Base-by-base conservation (phyloP, 1,140 invertebrate genomes). In the Drosophila athabasca region DNA sequence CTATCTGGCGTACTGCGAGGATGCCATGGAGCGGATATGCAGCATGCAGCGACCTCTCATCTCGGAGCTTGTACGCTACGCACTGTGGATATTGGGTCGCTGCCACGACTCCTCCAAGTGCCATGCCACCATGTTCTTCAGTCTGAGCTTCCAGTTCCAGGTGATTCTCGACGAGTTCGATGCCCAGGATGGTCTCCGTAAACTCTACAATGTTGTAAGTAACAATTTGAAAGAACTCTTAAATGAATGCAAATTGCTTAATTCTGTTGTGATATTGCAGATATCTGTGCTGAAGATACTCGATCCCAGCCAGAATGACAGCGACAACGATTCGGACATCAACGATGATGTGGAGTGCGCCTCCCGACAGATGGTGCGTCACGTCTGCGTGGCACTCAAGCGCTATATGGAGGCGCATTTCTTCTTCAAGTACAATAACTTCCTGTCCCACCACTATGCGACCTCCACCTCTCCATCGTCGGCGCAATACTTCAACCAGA, bases 51-150 rank as follows among this genome's bases (percentile, higher is more conserved):
- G 97, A 76, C 93, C 94, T 68, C 94, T 97, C 1, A 94, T 98
- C 7, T 93, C 94, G 2, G 95, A 96, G 85, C 92, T 98, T 24
- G 96, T 98, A 13, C 95, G 94, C 93, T 96, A 99, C 92, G 95
- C 96, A 0, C 92, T 99, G 1, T 99, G 98, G 98, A 92, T 99
- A 24, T 91, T 99, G 29, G 98, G 99, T 89, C 97, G 97, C 83
- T 98, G 97, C 19, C 98, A 99, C 90, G 97, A 98, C 92, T 99
- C 97, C 0, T 98, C 98, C 39, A 93, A 97, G 67, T 98, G 97
- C 89, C 97, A 99, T 92, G 97, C 98, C 1, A 97, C 97, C 9
- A 99, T 99, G 97, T 99, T 99, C 92, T 99, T 99, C 91, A 96
- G 96, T 0, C 93, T 98, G 57, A 96, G 97, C 6, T 99, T 99